Evolutionary conservation across 2,113 vertebrate species (phyloP).

Genomic region (Oxygymnocypris stewartii): DNA sequence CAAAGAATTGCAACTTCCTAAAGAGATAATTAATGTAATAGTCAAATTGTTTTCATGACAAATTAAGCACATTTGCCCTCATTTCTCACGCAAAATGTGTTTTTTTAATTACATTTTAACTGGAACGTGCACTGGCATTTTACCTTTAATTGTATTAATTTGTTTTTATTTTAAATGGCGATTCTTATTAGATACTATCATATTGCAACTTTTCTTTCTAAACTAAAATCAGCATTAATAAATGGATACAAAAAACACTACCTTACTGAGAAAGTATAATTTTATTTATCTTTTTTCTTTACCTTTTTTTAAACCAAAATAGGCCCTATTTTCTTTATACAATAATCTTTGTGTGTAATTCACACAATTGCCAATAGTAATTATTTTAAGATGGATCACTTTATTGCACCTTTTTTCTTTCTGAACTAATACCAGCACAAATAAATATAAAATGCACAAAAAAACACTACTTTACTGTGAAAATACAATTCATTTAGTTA

Average conservation of each 20-base stretch:
- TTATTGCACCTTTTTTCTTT: too few relatives aligned
- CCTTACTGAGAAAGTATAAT: neutral
- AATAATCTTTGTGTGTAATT: too few relatives aligned
- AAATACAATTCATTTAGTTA: neutral
- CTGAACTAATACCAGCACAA: too few relatives aligned
- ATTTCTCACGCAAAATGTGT: too few relatives aligned
- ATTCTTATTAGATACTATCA: neutral
- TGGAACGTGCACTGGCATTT: neutral
- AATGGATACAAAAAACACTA: neutral
- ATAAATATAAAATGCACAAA: too few relatives aligned
- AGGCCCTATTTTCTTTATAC: too few relatives aligned
- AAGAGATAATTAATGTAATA: neutral
- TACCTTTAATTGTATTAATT: neutral
- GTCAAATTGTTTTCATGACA: neutral
- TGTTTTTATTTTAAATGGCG: neutral
- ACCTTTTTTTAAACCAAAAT: too few relatives aligned
- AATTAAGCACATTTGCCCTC: neutral
- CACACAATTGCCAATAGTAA: too few relatives aligned
- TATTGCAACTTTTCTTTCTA: neutral
- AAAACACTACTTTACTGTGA: too few relatives aligned
- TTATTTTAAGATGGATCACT: too few relatives aligned
- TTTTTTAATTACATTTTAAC: too few relatives aligned
- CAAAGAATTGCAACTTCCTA: too few relatives aligned
- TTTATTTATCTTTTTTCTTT: neutral
- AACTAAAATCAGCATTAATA: neutral